Evolutionary conservation across 2,113 vertebrate species (phyloP).

Genomic region (Progne subis): DNA sequence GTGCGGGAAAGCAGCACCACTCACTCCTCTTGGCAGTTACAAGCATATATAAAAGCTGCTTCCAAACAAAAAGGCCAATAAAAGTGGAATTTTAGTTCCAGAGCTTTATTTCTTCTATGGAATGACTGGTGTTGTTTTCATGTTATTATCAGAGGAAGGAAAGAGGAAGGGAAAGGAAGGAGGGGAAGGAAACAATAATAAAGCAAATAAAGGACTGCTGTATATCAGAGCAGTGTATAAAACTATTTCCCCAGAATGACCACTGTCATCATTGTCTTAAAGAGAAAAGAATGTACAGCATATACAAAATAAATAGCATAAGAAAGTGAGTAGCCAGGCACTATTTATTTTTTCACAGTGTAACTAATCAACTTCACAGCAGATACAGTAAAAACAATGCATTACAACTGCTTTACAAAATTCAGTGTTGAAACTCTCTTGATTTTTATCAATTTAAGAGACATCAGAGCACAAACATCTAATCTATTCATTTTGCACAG

Average conservation of each 20-base stretch:
- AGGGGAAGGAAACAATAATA: neutral
- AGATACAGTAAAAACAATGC: conserved; percentile 46
- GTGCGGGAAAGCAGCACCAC: neutral
- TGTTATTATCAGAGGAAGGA: neutral
- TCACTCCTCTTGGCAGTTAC: neutral
- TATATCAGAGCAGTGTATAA: neutral
- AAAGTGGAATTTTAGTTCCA: neutral
- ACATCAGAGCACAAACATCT: conserved; percentile 39
- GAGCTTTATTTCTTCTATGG: neutral
- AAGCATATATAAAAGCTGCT: neutral
- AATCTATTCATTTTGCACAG: conserved; percentile 13
- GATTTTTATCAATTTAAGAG: conserved; percentile 19
- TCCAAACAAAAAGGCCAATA: neutral
- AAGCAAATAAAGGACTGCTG: neutral
- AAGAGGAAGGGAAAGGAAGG: neutral
- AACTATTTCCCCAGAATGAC: neutral
- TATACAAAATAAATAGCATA: neutral
- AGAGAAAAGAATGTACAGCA: neutral
- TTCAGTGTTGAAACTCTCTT: neutral
- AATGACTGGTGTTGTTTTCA: neutral
- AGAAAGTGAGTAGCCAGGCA: conserved; percentile 25
- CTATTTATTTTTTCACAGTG: conserved; percentile 67
- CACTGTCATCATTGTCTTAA: neutral
- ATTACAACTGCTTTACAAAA: conserved; percentile 44
- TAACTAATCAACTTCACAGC: conserved; percentile 52